A percentile compares a stretch with the other conserved stretches of the same genome.
These are phyloP conservation scores for Ammodytes marinus DNA, from an alignment of 2,113 vertebrate genomes.

Conservation along the genomic window DNA sequence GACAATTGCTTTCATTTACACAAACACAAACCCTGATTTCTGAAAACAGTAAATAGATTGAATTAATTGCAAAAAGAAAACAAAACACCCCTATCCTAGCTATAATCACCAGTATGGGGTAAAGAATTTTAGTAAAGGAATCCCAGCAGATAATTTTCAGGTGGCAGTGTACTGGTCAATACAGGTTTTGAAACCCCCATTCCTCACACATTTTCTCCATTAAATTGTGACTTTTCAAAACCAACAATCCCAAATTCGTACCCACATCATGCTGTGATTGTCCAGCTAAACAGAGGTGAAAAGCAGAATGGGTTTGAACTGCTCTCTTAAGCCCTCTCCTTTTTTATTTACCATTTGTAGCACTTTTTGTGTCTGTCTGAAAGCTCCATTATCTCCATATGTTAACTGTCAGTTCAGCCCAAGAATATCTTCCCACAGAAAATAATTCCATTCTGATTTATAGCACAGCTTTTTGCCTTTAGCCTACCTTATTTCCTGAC, in stretches of 20 bases:
- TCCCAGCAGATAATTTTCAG: neutral
- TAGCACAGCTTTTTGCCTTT: neutral
- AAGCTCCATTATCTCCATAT: neutral
- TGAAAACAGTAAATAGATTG: neutral
- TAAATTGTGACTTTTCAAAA: neutral
- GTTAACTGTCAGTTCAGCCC: neutral
- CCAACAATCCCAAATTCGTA: neutral
- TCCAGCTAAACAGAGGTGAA: neutral
- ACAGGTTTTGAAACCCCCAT: neutral
- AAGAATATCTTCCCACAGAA: neutral
- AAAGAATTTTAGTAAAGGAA: slow-evolving; percentile 3
- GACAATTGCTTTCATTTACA: neutral
- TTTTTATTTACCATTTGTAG: neutral
- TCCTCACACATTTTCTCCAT: neutral
- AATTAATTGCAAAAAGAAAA: neutral
- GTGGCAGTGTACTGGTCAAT: neutral
- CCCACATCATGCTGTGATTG: neutral
- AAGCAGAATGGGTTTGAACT: neutral
- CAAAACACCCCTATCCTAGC: slow-evolving; percentile 24
- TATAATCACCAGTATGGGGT: neutral
- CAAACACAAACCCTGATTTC: neutral
- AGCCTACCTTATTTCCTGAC: neutral
- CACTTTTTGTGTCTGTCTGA: neutral
- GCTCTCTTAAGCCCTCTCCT: neutral
- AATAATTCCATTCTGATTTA: slow-evolving; percentile 6